Base-by-base conservation (phyloP, 2,113 vertebrate genomes). In the Gymnarchus niloticus region DNA sequence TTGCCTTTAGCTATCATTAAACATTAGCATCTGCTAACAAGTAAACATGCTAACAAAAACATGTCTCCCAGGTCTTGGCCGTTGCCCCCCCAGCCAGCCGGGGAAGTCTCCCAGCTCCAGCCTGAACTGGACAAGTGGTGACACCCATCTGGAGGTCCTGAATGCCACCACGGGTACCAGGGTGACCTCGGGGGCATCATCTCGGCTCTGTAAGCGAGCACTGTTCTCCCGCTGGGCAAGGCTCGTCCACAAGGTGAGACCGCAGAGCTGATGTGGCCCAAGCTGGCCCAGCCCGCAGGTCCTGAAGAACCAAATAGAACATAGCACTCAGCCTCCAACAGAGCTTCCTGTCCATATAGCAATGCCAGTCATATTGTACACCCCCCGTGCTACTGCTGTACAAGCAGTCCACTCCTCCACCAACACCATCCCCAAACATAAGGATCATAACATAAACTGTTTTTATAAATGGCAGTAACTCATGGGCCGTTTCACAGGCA, bases 181-280 rank as follows among this genome's bases (percentile, higher is more conserved):
- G 87, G 91, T 94, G 84, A 96, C 93, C 89, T 95, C 96, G 0
- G 97, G 97, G 51, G 89, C 91, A 0, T 92, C 96, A 0, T 99
- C 98, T 0, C 93, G 97, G 44, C 96, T 99, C 92, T 99, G 97
- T 94, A 99, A 99, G 88, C 96, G 94, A 85, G 85, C 92, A 81
- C 94, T 99, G 90, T 98, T 97, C 59, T 88, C 93, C 0, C 96
- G 96, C 59, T 99, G 98, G 98, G 95, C 92, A 3, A 93, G 93
- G 90, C 95, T 99, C 12, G 93, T 96, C 21, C 94, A 95, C 83
- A 99, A 97, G 96, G 98, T 99, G 91, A 92, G 93, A 28, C 52
- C 17, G 8, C 41, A 1, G 23, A 41, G 17, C 19, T 3, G 48
- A 17, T 21, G 46, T 1, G 6, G n/a, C 49, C 9, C 4, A 48